Evolutionary conservation across 1,140 invertebrate species (phyloP), one percentile per base, ranked within the genome.

Genomic region (Drosophila triauraria): DNA sequence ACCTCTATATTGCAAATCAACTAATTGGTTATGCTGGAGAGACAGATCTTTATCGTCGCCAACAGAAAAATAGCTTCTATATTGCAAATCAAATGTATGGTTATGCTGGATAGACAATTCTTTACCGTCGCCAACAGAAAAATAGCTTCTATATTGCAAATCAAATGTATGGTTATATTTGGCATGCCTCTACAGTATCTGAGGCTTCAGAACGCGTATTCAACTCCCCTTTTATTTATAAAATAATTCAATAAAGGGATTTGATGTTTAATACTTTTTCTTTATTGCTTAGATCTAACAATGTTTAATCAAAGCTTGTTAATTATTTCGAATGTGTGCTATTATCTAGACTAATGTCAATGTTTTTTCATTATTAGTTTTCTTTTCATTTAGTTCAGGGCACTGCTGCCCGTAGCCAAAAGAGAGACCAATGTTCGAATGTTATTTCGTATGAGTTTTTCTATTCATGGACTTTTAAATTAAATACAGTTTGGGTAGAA

Each of bases 401-500:
- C 17, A 17, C 10, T n/a, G 40, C 15, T 40, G 23, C 63, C 68
- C 63, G 35, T 69, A 35, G 25, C 65, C 46, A 42, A 71, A 30
- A 43, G 53, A 61, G 64, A 72, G 65, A 72, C 69, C 67, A 60
- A 42, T 59, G 43, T 46, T 23, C 38, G 53, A 71, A 72, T 72
- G 69, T 71, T 71, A 50, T 58, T 42, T 23, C 43, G 65, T 48
- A 59, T 59, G 69, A 59, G 67, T 72, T 72, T 59, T 68, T 51
- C 67, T 72, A 72, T 58, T 43, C 20, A 40, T 72, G 67, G 67
- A 30, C 46, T 48, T 71, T 46, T 72, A 71, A 60, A 50, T 72
- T 71, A 72, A 71, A 72, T 72, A 72, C 53, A 72, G 27, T 59
- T 54, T 72, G 84, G 48, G 76, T 80, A 50, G 84, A 80, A 51